Conservation (phyloP, 2,113 vertebrate species). For the Archilochus colubris region DNA sequence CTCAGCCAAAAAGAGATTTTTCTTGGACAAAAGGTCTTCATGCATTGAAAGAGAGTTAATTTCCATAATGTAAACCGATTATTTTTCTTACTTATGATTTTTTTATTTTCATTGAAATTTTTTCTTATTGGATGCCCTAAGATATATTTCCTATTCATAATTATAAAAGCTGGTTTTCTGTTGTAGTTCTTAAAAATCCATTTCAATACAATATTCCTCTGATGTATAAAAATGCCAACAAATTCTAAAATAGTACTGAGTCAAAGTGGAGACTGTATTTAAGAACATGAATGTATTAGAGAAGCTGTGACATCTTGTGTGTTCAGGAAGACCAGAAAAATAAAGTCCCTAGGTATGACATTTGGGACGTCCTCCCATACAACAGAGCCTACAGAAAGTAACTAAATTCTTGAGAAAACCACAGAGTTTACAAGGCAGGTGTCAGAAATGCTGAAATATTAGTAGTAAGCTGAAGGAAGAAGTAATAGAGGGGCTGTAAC, state of each 20-base stretch:
- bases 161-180: background rate
- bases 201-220: background rate
- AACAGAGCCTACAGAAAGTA: background rate
- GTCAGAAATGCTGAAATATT: background rate
- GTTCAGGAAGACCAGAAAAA: background rate
- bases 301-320: background rate
- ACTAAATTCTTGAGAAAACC: background rate
- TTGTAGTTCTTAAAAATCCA: background rate
- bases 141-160: background rate
- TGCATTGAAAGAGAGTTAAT: background rate
- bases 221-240: background rate
- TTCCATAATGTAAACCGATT: background rate
- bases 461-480: background rate
- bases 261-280: background rate
- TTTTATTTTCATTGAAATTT: background rate
- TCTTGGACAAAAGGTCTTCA: background rate
- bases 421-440: background rate
- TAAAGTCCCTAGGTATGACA: background rate
- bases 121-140: background rate
- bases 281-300: background rate
- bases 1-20: background rate
- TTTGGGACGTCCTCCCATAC: background rate
- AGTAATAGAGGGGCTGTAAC: background rate
- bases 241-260: background rate
- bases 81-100: background rate